Base-by-base conservation (phyloP, 2,797 vertebrate species). In the Craterocephalus amniculus region DNA sequence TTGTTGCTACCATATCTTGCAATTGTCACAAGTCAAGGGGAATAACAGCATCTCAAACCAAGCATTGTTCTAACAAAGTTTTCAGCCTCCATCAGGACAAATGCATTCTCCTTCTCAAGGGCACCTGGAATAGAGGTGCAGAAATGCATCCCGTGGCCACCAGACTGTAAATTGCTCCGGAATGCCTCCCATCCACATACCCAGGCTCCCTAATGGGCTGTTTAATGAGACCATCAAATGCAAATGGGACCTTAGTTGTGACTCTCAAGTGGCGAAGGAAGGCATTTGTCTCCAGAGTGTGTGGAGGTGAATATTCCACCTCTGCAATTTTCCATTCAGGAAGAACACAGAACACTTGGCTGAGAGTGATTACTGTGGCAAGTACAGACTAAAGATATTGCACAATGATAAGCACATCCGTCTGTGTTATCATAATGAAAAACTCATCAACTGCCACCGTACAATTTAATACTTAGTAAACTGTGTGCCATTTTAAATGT, bases 141-240 rank as follows among this genome's bases (percentile, higher is more conserved):
- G 20, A 24, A 72, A 73, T 1, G 24, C 68, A 68, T 62, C 36
- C 48, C 6, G 4, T 14, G 22, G 67, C 74, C 67, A 63, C 67
- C 67, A 76, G 61, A 70, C 63, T 62, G 64, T 65, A 76, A 76
- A 84, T 58, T 78, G 72, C 72, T 67, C 75, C 62, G 27, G 66
- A 72, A 20, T 67, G 65, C 56, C 66, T 72, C 64, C 52, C 14
- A 7, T 70, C 51, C 4, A 7, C 69, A 60, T 31, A 48, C 63
- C 34, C 7, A 68, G 64, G 38, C 74, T 67, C 63, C 67, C 69
- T 83, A 80, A 86, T 78, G 80, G 74, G 54, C 74, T 65, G 73
- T 76, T 86, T 86, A 89, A 87, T 81, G 74, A 79, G 67, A 78
- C 76, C 78, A 83, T 87, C 79, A 85, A 83, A 89, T 88, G 81